Percentiles rank a stretch among this genome's conserved stretches.
These are phyloP conservation scores for Drosophila borealis DNA, from an alignment of 2,888 invertebrate genomes.

Conservation along the genomic window DNA sequence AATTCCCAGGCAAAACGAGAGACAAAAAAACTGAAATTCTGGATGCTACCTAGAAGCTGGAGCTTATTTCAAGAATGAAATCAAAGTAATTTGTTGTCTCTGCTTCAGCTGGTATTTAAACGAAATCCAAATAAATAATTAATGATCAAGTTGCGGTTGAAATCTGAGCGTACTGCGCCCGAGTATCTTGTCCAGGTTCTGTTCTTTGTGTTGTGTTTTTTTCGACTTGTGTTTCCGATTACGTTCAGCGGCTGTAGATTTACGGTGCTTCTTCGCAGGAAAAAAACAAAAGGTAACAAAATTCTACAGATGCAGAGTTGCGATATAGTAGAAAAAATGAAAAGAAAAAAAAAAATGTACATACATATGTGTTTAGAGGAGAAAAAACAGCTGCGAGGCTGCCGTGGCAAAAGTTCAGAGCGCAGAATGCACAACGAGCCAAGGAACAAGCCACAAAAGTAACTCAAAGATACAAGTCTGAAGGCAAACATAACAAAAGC, in stretches of 20 bases:
- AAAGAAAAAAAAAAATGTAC: neutral
- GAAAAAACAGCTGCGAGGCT: conserved; percentile 36
- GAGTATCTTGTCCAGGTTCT: conserved; percentile 3
- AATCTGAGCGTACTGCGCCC: conserved; percentile 13
- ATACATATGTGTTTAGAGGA: neutral
- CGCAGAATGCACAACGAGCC: conserved; percentile 23
- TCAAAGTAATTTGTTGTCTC: conserved; percentile 41
- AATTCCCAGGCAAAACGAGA: conserved; percentile 29
- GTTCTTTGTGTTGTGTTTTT: neutral
- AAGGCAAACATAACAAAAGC: conserved; percentile 57
- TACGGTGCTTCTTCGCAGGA: conserved; percentile 13
- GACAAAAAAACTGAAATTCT: neutral
- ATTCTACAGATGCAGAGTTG: conserved; percentile 37
- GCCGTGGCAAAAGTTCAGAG: conserved; percentile 42
- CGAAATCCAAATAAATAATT: conserved; percentile 54
- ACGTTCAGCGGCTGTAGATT: conserved; percentile 11
- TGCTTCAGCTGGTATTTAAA: conserved; percentile 39
- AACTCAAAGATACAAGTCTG: conserved; percentile 66
- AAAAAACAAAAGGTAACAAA: conserved; percentile 25
- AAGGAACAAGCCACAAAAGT: conserved; percentile 56
- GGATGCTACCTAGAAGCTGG: conserved; percentile 7
- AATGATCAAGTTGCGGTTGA: conserved; percentile 44
- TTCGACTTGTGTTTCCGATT: conserved; percentile 19
- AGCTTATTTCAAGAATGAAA: conserved; percentile 29
- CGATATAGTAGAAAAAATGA: conserved; percentile 13